phyloP scores from a whole-genome alignment of 1,140 invertebrate species.

The Drosophila arawakana region DNA sequence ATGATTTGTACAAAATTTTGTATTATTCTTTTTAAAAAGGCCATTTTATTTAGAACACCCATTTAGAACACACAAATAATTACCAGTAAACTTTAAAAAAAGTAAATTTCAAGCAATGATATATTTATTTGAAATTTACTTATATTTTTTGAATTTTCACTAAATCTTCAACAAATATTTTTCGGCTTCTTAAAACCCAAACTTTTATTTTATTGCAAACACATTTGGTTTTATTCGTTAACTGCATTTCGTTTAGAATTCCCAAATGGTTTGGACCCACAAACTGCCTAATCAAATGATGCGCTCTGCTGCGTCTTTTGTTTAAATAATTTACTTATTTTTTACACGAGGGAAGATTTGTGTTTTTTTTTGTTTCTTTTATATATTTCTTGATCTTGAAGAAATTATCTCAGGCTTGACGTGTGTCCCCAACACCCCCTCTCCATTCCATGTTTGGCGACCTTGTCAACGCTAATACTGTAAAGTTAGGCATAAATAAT shows the following conservation, averaged over 20 bases:
- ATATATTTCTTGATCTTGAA: constrained; percentile 6
- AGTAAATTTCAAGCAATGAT: too few species aligned
- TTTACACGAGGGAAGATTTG: not conserved
- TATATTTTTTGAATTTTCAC: too few species aligned
- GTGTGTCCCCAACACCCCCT: not conserved
- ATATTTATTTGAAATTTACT: too few species aligned
- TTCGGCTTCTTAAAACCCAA: too few species aligned
- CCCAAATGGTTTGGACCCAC: not conserved
- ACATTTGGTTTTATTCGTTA: too few species aligned
- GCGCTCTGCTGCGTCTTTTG: constrained; percentile 13
- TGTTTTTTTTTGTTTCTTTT: not conserved
- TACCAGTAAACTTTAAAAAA: too few species aligned
- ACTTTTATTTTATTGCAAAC: too few species aligned
- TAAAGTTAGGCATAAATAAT: constrained; percentile 27
- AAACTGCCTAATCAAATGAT: not conserved
- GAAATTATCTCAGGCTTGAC: constrained; percentile 30
- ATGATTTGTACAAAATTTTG: too few species aligned
- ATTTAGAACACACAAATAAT: too few species aligned
- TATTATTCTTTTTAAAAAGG: too few species aligned
- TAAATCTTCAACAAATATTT: too few species aligned
- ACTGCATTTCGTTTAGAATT: not conserved
- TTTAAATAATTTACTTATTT: not conserved
- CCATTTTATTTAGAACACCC: too few species aligned
- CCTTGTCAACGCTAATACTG: constrained; percentile 12
- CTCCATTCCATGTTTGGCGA: not conserved